Conservation (phyloP, 2,888 invertebrate genomes). For the Eupithecia exiguata region DNA sequence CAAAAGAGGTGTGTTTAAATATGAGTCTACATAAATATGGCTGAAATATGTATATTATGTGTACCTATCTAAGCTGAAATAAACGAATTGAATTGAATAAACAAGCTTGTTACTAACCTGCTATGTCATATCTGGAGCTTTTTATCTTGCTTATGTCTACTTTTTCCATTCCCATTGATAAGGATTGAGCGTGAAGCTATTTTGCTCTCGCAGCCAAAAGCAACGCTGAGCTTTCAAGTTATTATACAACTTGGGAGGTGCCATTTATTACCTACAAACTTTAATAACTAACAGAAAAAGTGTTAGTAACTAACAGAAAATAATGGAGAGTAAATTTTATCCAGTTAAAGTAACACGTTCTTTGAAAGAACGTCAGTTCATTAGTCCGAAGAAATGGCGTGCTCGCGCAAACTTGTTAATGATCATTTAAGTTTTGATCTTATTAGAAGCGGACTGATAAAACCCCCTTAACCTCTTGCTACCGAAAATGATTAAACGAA, state of each 20-base stretch:
- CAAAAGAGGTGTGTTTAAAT: background rate
- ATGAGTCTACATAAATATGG: too few species aligned
- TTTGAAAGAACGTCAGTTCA: too few species aligned
- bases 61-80: too few species aligned
- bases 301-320: too few species aligned
- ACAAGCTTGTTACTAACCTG: background rate
- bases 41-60: too few species aligned
- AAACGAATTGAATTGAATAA: too few species aligned
- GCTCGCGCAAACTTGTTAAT: too few species aligned
- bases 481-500: background rate
- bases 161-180: constrained; percentile 34
- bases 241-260: constrained; percentile 27
- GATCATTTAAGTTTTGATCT: background rate
- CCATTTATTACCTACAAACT: background rate
- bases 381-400: too few species aligned
- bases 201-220: constrained; percentile 16
- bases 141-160: constrained; percentile 1
- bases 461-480: background rate
- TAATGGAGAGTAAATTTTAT: background rate
- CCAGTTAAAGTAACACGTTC: background rate
- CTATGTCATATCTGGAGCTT: background rate
- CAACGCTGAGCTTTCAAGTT: constrained; percentile 20
- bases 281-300: background rate
- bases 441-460: background rate
- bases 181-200: constrained; percentile 13